Conservation (phyloP, 2,797 vertebrate species). For the Parotocinclus haroldoi region DNA sequence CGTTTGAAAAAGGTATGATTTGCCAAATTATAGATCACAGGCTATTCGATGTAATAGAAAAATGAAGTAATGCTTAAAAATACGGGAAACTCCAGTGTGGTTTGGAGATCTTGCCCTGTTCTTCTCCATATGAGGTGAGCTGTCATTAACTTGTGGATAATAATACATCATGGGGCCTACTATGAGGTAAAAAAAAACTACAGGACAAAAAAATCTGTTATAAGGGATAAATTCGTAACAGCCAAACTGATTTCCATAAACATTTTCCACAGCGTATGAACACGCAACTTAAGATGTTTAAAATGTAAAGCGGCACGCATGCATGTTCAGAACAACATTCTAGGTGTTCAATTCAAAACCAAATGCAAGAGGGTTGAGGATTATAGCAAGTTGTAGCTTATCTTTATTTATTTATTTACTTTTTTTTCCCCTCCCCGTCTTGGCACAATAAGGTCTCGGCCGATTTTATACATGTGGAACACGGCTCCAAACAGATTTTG, state of each 20-base stretch:
- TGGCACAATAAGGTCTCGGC: slow-evolving; percentile 62
- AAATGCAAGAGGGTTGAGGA: too few relatives aligned
- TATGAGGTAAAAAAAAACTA: too few relatives aligned
- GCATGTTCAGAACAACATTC: too few relatives aligned
- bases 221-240: too few relatives aligned
- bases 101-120: slow-evolving; percentile 8
- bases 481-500: slow-evolving; percentile 78
- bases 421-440: slow-evolving; percentile 48
- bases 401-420: slow-evolving; percentile 19
- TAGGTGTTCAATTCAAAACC: too few relatives aligned
- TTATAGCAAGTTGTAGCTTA: slow-evolving; percentile 70
- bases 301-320: too few relatives aligned
- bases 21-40: slow-evolving; percentile 16
- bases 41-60: slow-evolving; percentile 15
- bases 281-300: too few relatives aligned
- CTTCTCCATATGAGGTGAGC: neutral
- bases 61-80: slow-evolving; percentile 19
- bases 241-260: too few relatives aligned
- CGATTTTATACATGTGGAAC: slow-evolving; percentile 74
- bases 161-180: slow-evolving; percentile 13
- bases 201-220: too few relatives aligned
- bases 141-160: slow-evolving; percentile 5
- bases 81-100: slow-evolving; percentile 18
- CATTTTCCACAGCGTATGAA: too few relatives aligned
- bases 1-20: slow-evolving; percentile 19